These are phyloP conservation scores for Lophotriccus pileatus DNA, from an alignment of 2,797 vertebrate species.

Conservation along the genomic window DNA sequence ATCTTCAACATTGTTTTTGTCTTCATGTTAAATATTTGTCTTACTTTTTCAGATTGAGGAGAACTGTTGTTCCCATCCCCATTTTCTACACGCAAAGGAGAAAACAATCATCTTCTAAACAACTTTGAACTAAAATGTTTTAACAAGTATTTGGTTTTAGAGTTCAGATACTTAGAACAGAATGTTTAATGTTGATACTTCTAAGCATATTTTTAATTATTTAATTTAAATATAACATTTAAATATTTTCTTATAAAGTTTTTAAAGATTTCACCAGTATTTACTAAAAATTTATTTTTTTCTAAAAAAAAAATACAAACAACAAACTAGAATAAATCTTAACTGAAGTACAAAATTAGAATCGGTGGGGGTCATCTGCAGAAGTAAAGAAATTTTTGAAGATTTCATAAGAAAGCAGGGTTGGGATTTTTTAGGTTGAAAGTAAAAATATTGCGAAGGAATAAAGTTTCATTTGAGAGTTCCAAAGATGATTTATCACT, in stretches of 20 bases:
- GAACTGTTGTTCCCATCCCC: neutral
- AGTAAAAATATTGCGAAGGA: neutral
- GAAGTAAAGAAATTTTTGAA: neutral
- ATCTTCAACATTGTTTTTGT: neutral
- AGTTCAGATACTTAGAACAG: neutral
- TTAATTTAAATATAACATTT: neutral
- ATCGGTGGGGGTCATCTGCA: neutral
- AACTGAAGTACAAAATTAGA: neutral
- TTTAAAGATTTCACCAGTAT: neutral
- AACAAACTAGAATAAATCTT: neutral
- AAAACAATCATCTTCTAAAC: neutral
- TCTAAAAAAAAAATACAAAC: neutral
- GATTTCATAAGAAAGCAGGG: neutral
- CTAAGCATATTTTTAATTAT: neutral
- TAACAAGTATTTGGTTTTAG: neutral
- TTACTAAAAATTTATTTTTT: neutral
- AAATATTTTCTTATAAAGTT: neutral
- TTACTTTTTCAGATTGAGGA: neutral
- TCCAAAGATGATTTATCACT: neutral
- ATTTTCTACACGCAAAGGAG: neutral
- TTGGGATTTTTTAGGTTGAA: neutral
- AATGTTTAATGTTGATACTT: neutral
- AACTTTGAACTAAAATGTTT: neutral
- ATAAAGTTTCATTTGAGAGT: neutral
- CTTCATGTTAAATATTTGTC: neutral